phyloP scores from a whole-genome alignment of 2,888 invertebrate species.

The Anarsia innoxiella region DNA sequence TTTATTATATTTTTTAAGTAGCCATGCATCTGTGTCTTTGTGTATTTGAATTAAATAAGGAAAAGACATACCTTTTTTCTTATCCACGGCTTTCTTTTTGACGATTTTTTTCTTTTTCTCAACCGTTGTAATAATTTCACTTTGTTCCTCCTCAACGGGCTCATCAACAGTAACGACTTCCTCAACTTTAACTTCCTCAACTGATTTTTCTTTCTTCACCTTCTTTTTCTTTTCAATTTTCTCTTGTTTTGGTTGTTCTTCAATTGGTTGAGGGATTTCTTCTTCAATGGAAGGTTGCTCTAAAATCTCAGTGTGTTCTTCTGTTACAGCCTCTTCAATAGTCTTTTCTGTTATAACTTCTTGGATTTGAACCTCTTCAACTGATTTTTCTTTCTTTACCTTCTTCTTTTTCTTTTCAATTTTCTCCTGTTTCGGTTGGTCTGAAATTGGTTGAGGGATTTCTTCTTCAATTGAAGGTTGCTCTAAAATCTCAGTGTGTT shows the following conservation, averaged over 20 bases:
- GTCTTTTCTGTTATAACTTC: background rate
- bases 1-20: too few relatives aligned
- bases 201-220: constrained; percentile 25
- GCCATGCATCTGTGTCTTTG: constrained; percentile 54
- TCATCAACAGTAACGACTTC: constrained; percentile 34
- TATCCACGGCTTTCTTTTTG: constrained; percentile 28
- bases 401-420: constrained; percentile 33
- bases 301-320: too few relatives aligned
- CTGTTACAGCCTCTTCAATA: constrained; percentile 30
- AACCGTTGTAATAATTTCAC: constrained; percentile 30
- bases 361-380: constrained; percentile 25
- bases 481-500: too few relatives aligned
- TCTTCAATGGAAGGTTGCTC: too few relatives aligned
- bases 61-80: constrained; percentile 34
- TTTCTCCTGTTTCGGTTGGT: too few relatives aligned
- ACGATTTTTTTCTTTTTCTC: constrained; percentile 30
- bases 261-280: too few relatives aligned
- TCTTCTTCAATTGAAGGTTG: too few relatives aligned
- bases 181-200: constrained; percentile 25
- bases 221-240: constrained; percentile 29
- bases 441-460: too few relatives aligned
- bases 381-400: constrained; percentile 25
- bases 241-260: too few relatives aligned
- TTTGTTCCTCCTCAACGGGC: constrained; percentile 31
- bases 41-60: background rate